These are phyloP conservation scores for Copidosoma floridanum DNA, from an alignment of 1,140 invertebrate species.

Conservation along the genomic window DNA sequence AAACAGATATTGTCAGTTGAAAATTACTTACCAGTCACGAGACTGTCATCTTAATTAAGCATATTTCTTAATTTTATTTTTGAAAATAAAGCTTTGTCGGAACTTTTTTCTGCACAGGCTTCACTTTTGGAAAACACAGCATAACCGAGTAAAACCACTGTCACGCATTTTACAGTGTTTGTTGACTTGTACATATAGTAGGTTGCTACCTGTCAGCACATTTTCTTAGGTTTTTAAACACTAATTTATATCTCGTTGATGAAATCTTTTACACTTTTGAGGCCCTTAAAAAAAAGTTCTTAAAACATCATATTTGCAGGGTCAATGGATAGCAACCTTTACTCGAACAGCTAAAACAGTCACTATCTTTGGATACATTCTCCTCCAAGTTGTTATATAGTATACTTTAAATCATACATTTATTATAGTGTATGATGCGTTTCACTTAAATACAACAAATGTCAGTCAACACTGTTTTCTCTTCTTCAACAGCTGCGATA, in stretches of 20 bases:
- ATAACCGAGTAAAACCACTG: conserved; percentile 37
- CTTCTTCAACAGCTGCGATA: neutral
- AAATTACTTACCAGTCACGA: conserved; percentile 43
- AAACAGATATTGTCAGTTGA: conserved; percentile 27
- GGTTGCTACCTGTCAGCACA: conserved; percentile 19
- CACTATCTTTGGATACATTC: neutral
- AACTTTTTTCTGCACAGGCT: conserved; percentile 36
- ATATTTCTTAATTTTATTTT: conserved; percentile 31
- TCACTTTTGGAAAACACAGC: conserved; percentile 34
- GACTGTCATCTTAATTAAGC: conserved; percentile 28
- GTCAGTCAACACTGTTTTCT: neutral
- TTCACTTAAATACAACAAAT: conserved; percentile 8
- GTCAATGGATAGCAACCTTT: neutral
- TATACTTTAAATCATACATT: neutral
- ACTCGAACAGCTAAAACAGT: neutral
- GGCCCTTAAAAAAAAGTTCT: conserved; percentile 31
- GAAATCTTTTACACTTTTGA: conserved; percentile 21
- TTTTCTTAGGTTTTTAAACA: conserved; percentile 29
- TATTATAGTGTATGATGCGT: neutral
- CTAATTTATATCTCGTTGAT: conserved; percentile 34
- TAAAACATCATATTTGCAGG: conserved; percentile 16
- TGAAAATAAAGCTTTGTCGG: conserved; percentile 38
- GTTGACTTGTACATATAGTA: conserved; percentile 39
- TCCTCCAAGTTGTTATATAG: neutral
- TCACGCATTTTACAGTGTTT: conserved; percentile 42